These are phyloP conservation scores for Syrista parreyssii DNA, from an alignment of 2,888 invertebrate genomes.

Conservation along the genomic window DNA sequence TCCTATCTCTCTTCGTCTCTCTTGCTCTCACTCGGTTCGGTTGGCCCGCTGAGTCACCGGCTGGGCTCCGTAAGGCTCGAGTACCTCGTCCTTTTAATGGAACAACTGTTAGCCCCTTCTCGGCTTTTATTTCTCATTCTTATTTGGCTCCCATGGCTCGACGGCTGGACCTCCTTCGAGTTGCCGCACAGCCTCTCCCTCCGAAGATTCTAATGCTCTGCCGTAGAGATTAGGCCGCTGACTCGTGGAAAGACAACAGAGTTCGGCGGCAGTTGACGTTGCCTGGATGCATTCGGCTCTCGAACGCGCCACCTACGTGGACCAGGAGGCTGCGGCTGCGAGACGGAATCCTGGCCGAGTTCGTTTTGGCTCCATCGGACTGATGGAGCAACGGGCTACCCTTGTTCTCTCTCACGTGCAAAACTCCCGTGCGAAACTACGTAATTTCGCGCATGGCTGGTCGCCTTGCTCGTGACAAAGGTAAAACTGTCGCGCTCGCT, in stretches of 20 bases:
- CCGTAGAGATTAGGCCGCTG: too few species aligned
- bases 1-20: background rate
- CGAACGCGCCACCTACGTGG: background rate
- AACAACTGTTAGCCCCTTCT: conserved; percentile 54
- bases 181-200: too few species aligned
- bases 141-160: too few species aligned
- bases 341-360: background rate
- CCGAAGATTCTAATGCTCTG: too few species aligned
- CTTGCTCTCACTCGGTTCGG: conserved; percentile 12
- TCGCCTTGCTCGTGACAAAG: conserved; percentile 37
- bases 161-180: too few species aligned
- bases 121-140: conserved; percentile 19
- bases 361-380: too few species aligned
- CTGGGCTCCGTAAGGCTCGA: conserved; percentile 40
- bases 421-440: conserved; percentile 39
- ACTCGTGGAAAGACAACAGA: too few species aligned
- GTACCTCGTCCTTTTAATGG: conserved; percentile 60
- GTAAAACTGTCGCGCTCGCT: conserved; percentile 29
- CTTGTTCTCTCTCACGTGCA: background rate
- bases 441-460: conserved; percentile 58
- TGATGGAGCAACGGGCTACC: background rate
- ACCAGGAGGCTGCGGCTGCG: background rate
- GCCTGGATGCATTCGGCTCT: too few species aligned
- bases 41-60: conserved; percentile 23
- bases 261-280: too few species aligned